Evolutionary conservation across 2,888 invertebrate species (phyloP).

Genomic region (Amaurobius ferox): DNA sequence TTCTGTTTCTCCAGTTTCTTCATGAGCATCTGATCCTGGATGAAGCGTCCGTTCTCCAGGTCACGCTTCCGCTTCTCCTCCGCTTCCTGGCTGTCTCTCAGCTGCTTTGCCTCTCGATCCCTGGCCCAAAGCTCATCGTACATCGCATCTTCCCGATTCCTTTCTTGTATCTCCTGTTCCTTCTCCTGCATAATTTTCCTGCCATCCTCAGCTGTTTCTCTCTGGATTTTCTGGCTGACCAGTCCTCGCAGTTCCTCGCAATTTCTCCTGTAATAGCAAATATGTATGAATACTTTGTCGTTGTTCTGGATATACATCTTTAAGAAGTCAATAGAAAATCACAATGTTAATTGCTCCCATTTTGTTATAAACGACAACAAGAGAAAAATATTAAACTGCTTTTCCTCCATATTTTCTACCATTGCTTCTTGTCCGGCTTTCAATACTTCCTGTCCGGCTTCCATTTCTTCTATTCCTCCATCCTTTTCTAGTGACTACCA

Average conservation of each 20-base stretch:
- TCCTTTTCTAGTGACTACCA: no score
- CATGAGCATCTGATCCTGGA: constrained; percentile 26
- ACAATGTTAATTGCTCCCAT: no score
- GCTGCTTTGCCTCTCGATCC: constrained; percentile 27
- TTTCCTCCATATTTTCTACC: no score
- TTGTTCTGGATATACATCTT: no score
- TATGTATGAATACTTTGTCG: no score
- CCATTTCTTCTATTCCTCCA: no score
- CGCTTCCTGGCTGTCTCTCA: constrained; percentile 37
- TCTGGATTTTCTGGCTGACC: constrained; percentile 30
- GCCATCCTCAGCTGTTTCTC: constrained; percentile 26
- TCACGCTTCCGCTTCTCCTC: constrained; percentile 1
- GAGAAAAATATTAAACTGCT: no score
- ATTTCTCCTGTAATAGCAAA: constrained; percentile 21
- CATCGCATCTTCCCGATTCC: constrained; percentile 22
- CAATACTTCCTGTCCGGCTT: no score
- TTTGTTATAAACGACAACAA: no score
- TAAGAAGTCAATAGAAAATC: no score
- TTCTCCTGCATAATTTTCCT: neutral
- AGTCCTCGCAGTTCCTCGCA: constrained; percentile 43
- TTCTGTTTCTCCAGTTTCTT: constrained; percentile 16
- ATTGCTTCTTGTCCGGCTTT: no score
- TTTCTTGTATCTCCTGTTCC: neutral
- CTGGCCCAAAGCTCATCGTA: constrained; percentile 23
- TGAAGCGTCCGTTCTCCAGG: neutral